phyloP scores from a whole-genome alignment of 2,888 invertebrate species.

The Lepidonotus clava region DNA sequence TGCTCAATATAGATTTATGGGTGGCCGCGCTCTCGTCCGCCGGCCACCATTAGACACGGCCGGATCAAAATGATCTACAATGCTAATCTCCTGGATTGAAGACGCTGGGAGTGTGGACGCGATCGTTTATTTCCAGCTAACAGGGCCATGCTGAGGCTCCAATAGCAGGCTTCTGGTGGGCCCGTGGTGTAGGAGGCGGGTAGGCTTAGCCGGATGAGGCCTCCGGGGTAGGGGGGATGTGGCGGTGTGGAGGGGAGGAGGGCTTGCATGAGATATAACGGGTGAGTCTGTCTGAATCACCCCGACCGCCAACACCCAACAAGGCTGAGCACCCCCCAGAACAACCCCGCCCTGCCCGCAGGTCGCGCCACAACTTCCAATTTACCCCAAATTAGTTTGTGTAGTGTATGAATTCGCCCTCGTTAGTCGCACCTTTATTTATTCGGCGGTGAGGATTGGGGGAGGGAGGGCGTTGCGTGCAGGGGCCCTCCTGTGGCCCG shows the following conservation, averaged over 20 bases:
- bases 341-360: neutral
- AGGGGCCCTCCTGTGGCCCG: neutral
- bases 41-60: conserved; percentile 13
- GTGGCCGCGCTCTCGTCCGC: neutral
- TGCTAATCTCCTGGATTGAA: conserved; percentile 41
- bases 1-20: conserved; percentile 37
- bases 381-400: conserved; percentile 38
- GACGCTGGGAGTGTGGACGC: conserved; percentile 11
- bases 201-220: neutral
- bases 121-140: conserved; percentile 44
- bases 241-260: neutral
- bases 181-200: neutral
- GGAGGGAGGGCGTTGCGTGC: neutral
- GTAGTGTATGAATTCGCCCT: conserved; percentile 37
- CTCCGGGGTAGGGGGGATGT: neutral
- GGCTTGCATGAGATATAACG: neutral
- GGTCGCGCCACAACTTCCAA: conserved; percentile 8
- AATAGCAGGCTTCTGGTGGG: neutral
- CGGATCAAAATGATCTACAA: conserved; percentile 46
- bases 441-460: neutral
- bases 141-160: neutral
- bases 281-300: neutral
- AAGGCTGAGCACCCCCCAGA: neutral
- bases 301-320: neutral
- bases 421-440: conserved; percentile 40